Percentiles rank a stretch among this genome's conserved stretches.
These are phyloP conservation scores for Myodes glareolus DNA, from an alignment of 2,113 vertebrate genomes.

Conservation along the genomic window DNA sequence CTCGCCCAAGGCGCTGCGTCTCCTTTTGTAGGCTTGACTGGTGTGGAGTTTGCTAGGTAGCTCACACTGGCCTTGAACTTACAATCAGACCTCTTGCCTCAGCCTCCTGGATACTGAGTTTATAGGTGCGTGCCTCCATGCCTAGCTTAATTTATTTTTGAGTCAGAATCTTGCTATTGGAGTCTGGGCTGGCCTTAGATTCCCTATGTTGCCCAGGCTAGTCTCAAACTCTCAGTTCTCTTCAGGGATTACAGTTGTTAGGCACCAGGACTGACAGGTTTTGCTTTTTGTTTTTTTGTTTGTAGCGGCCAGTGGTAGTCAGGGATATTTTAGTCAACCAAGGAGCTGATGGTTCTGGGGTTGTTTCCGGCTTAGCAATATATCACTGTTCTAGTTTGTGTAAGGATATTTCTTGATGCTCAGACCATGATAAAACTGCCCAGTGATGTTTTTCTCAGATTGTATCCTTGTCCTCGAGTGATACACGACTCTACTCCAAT, in stretches of 20 bases:
- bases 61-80: background rate
- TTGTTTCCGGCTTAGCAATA: background rate
- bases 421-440: background rate
- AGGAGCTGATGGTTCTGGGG: too few relatives aligned
- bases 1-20: background rate
- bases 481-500: too few relatives aligned
- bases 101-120: background rate
- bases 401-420: background rate
- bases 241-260: background rate
- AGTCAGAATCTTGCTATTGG: background rate
- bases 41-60: background rate
- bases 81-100: background rate
- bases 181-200: background rate
- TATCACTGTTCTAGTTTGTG: background rate
- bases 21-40: background rate
- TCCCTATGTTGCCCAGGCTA: background rate
- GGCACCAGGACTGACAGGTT: background rate
- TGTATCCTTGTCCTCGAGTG: too few relatives aligned
- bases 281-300: background rate
- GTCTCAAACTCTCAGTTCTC: background rate
- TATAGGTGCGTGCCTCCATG: background rate
- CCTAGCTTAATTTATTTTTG: background rate
- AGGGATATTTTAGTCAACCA: background rate
- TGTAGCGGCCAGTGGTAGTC: background rate
- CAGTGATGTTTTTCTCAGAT: background rate